Percentiles rank a stretch among this genome's conserved stretches.
Conservation (phyloP, 2,113 vertebrate species). For the Myotis lucifugus region DNA sequence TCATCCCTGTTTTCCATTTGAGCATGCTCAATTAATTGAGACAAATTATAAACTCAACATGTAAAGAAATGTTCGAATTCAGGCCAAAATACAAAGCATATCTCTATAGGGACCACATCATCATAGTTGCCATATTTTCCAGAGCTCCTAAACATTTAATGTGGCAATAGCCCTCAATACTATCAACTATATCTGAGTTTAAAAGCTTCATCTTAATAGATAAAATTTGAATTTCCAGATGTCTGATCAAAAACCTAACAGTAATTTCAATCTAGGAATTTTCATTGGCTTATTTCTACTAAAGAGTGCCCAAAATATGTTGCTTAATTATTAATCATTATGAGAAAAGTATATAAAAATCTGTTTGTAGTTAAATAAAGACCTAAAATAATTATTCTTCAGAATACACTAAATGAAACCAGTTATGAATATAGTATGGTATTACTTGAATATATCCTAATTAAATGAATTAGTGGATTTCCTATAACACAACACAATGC, state of each 20-base stretch:
- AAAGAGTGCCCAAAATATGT: not conserved
- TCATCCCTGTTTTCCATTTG: not conserved
- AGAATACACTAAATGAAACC: slow-evolving; percentile 14
- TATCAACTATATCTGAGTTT: not conserved
- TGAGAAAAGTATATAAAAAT: slow-evolving; percentile 33
- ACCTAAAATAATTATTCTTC: slow-evolving; percentile 1
- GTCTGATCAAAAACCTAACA: not conserved
- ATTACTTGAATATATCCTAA: not conserved
- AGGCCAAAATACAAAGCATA: not conserved
- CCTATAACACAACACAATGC: not conserved
- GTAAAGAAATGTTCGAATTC: not conserved
- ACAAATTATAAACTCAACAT: not conserved
- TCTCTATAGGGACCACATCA: not conserved
- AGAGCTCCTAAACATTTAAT: not conserved
- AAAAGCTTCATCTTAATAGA: not conserved
- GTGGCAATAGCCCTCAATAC: not conserved
- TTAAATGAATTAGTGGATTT: slow-evolving; percentile 1
- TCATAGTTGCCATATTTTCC: not conserved
- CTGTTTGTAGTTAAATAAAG: slow-evolving; percentile 23
- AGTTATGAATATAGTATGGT: not conserved
- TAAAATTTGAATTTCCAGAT: not conserved
- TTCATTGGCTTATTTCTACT: not conserved
- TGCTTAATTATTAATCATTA: slow-evolving; percentile 12
- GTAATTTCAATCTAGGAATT: not conserved
- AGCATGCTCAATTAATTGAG: not conserved